These are phyloP conservation scores for Megastigmus dorsalis DNA, from an alignment of 2,888 invertebrate genomes.

Conservation along the genomic window DNA sequence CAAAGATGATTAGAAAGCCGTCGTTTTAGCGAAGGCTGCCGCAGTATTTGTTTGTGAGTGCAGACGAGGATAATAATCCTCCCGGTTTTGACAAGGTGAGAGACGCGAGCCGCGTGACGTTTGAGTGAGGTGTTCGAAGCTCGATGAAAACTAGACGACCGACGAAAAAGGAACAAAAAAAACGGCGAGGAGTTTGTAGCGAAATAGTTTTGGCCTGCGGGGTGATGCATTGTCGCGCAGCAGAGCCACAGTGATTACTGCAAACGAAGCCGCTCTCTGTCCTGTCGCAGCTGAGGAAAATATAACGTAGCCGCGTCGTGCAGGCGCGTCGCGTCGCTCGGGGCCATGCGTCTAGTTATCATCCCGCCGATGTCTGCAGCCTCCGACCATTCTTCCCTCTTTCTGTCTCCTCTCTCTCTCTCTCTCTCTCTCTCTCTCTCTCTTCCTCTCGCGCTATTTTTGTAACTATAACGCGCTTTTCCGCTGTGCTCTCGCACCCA, in stretches of 20 bases:
- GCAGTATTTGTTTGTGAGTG: background rate
- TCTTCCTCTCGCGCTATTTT: background rate
- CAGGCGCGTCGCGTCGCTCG: background rate
- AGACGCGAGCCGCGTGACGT: too few species aligned
- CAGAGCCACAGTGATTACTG: constrained; percentile 2
- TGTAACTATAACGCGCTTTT: too few species aligned
- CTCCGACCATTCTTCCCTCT: too few species aligned
- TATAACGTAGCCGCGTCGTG: too few species aligned
- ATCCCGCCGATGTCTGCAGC: constrained; percentile 6
- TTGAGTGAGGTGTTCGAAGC: background rate
- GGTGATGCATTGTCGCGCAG: background rate
- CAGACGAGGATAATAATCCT: background rate
- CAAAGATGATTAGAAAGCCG: too few species aligned
- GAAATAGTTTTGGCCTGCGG: background rate
- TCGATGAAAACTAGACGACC: too few species aligned
- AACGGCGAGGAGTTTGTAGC: background rate
- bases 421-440: background rate
- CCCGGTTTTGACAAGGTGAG: background rate
- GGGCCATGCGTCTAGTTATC: constrained; percentile 13
- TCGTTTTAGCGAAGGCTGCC: too few species aligned
- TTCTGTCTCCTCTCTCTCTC: too few species aligned
- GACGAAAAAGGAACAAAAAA: background rate
- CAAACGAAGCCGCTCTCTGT: background rate
- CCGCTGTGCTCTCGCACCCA: too few species aligned
- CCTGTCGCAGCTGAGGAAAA: too few species aligned